These are phyloP conservation scores for Ophion obscuratus DNA, from an alignment of 2,888 invertebrate species.

Conservation along the genomic window DNA sequence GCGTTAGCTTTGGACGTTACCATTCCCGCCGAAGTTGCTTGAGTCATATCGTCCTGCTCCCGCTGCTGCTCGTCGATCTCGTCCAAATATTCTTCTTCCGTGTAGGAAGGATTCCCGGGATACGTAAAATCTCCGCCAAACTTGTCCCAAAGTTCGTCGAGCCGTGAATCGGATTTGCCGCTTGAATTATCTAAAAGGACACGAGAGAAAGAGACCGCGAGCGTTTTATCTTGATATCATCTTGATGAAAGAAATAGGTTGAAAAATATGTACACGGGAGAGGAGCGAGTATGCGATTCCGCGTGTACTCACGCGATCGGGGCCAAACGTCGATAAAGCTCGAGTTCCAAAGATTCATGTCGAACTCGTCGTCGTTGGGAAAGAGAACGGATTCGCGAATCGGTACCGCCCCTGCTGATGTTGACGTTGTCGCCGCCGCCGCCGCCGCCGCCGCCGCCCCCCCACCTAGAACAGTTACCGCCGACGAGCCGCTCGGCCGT, in stretches of 20 bases:
- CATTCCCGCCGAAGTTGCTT: too few species aligned
- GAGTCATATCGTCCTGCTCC: slow-evolving; percentile 67
- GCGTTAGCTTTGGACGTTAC: too few species aligned
- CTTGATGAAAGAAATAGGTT: not conserved
- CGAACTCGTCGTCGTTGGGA: slow-evolving; percentile 89
- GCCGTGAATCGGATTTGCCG: slow-evolving; percentile 89
- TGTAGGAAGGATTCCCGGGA: slow-evolving; percentile 89
- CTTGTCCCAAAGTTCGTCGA: slow-evolving; percentile 89
- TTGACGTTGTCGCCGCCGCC: not conserved
- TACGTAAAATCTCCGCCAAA: slow-evolving; percentile 89
- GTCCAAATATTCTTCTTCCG: slow-evolving; percentile 91
- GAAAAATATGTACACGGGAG: not conserved
- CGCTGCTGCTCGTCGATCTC: slow-evolving; percentile 85
- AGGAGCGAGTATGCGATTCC: not conserved
- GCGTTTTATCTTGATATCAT: slow-evolving; percentile 24
- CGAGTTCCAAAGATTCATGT: slow-evolving; percentile 92
- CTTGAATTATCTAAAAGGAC: slow-evolving; percentile 88
- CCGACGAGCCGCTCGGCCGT: not conserved
- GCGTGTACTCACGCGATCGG: slow-evolving; percentile 88
- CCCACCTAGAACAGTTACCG: slow-evolving; percentile 67
- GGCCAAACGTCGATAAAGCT: slow-evolving; percentile 93
- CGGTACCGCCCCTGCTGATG: slow-evolving; percentile 72
- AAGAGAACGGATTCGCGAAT: slow-evolving; percentile 89
- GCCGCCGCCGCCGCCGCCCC: not conserved
- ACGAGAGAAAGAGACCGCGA: slow-evolving; percentile 45